Conservation (phyloP, 2,113 vertebrate genomes). For the Castor canadensis region DNA sequence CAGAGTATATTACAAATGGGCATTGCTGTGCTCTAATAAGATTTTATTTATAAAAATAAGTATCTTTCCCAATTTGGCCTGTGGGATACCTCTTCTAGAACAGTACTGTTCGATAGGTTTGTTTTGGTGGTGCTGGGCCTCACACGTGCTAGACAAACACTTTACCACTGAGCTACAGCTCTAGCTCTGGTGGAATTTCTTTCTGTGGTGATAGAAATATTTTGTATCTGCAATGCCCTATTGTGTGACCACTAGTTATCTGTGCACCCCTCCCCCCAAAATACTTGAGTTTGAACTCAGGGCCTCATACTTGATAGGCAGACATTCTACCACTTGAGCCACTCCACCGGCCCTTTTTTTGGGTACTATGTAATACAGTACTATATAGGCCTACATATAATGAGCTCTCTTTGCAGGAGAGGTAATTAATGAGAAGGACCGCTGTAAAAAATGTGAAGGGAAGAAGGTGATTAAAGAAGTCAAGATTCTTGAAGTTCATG, state of each 20-base stretch:
- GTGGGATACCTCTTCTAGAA: neutral
- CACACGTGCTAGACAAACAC: too few species aligned
- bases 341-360: too few species aligned
- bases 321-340: too few species aligned
- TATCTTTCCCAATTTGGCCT: neutral
- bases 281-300: neutral
- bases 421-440: conserved; percentile 99
- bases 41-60: neutral
- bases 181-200: neutral
- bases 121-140: too few species aligned
- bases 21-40: neutral
- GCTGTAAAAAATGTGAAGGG: conserved; percentile 99
- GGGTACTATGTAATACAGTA: too few species aligned
- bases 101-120: neutral
- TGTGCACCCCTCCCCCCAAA: too few species aligned
- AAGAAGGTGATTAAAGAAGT: conserved; percentile 99
- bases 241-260: neutral
- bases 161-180: too few species aligned
- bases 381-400: neutral
- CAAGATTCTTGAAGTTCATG: conserved; percentile 98
- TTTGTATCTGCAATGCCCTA: neutral
- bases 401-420: conserved; percentile 88
- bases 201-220: neutral
- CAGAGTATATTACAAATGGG: neutral
- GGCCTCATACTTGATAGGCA: too few species aligned